phyloP scores from a whole-genome alignment of 2,888 invertebrate genomes.

The Dinocampus coccinellae region DNA sequence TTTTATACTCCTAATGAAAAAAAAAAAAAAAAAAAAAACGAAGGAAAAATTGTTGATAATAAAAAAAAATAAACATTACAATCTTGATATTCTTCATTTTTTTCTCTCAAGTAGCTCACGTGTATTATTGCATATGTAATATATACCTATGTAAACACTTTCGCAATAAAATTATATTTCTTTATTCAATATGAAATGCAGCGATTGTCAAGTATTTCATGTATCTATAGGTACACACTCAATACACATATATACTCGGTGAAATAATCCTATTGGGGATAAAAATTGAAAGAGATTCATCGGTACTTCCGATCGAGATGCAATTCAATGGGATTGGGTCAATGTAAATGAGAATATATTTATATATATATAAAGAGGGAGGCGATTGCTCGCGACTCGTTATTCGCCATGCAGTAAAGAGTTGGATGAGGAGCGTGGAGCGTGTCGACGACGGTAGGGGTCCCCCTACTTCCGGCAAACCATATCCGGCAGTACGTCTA shows the following conservation, averaged over 20 bases:
- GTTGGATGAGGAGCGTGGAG: constrained; percentile 60
- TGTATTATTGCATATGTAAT: too few relatives aligned
- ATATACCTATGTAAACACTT: background rate
- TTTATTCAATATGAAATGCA: background rate
- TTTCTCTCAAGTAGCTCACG: too few relatives aligned
- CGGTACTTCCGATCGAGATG: constrained; percentile 22
- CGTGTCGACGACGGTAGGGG: constrained; percentile 67
- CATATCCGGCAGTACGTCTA: constrained; percentile 68
- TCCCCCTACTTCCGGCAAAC: constrained; percentile 68
- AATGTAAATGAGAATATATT: background rate
- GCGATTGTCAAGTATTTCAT: background rate
- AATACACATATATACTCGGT: too few relatives aligned
- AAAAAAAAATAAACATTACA: too few relatives aligned
- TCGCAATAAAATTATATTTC: background rate
- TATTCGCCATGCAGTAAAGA: constrained; percentile 31
- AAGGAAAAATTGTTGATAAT: too few relatives aligned
- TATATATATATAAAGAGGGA: background rate
- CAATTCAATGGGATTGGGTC: constrained; percentile 21
- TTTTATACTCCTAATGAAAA: background rate
- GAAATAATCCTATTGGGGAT: constrained; percentile 16
- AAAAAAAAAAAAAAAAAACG: background rate
- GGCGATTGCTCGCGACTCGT: constrained; percentile 19
- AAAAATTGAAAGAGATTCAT: constrained; percentile 19
- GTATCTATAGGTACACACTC: background rate
- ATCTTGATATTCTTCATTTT: too few relatives aligned